Base-by-base conservation (phyloP, 2,113 vertebrate genomes). In the Piprites chloris region DNA sequence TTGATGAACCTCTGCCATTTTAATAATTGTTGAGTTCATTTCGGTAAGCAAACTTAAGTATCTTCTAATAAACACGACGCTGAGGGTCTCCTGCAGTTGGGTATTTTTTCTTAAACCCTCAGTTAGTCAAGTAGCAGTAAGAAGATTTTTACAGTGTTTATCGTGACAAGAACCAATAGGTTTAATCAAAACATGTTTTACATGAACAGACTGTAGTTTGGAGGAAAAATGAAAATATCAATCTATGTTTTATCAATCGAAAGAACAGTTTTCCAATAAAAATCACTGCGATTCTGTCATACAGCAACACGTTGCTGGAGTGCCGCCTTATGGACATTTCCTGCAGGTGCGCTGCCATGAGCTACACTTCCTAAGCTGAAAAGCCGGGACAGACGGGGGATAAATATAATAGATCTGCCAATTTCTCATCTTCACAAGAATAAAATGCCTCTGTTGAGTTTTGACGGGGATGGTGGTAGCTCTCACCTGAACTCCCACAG, bases 291-390 rank as follows among this genome's bases (percentile, higher is more conserved):
- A 15, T 4, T 13, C 52, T 7, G 0, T 14, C 4, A 12, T 0
- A 2, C 12, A 32, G 41, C 3, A 11, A 12, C 13, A 9, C 9
- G 69, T 1, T 41, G 20, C 28, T 53, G 1, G 47, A 93, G 80
- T 2, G 90, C 14, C 90, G 46, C 56, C 94, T 72, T 14, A 83
- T 55, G 96, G 94, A 4, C 71, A 5, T 5, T 23, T 5, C 8
- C 35, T 59, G 46, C 56, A 53, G 14, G 28, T 30, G 66, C 47
- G 7, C 3, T 5, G 4, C 8, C 14, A 21, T 5, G 53, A 7
- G 30, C 21, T 1, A 3, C 0, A 6, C 27, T 15, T 4, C 3
- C 10, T 0, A 0, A 9, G 3, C 37, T 1, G 2, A 15, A 66
- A 11, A 30, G 3, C 3, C 11, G 2, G 17, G 22, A 5, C 15